A percentile compares a stretch with the other conserved stretches of the same genome.
These are phyloP conservation scores for Mus minutoides DNA, from an alignment of 2,797 vertebrate genomes.

Conservation along the genomic window DNA sequence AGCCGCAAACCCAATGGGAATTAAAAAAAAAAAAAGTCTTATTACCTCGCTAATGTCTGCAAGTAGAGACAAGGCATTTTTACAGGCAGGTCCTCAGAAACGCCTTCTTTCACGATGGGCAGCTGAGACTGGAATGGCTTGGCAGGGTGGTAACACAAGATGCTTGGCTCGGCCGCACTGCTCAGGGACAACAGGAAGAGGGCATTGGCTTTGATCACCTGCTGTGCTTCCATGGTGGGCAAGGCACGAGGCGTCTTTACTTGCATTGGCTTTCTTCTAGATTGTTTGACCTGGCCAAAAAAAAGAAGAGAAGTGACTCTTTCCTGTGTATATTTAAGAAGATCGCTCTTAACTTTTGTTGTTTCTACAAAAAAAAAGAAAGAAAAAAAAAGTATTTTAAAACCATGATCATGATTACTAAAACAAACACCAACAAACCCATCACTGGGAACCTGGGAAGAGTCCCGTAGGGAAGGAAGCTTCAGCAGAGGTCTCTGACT, in stretches of 20 bases:
- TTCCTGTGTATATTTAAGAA: not conserved
- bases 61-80: slow-evolving; percentile 99
- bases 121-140: slow-evolving; percentile 96
- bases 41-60: slow-evolving; percentile 97
- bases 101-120: slow-evolving; percentile 97
- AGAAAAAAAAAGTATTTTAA: slow-evolving; percentile 44
- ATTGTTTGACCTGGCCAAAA: slow-evolving; percentile 94
- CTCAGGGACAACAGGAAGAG: slow-evolving; percentile 97
- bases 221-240: slow-evolving; percentile 99
- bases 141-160: slow-evolving; percentile 96
- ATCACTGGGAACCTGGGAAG: not conserved
- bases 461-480: not conserved
- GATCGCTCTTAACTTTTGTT: slow-evolving; percentile 7
- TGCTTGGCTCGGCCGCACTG: slow-evolving; percentile 96
- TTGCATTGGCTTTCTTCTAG: slow-evolving; percentile 97
- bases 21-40: not conserved
- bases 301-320: slow-evolving; percentile 20
- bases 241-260: slow-evolving; percentile 97
- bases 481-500: not conserved
- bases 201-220: slow-evolving; percentile 98
- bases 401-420: not conserved
- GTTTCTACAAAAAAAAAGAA: slow-evolving; percentile 44
- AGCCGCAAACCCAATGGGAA: slow-evolving; percentile 12
- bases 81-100: slow-evolving; percentile 96
- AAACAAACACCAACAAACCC: not conserved